These are phyloP conservation scores for Channa maculata DNA, from an alignment of 2,113 vertebrate genomes.

Conservation along the genomic window DNA sequence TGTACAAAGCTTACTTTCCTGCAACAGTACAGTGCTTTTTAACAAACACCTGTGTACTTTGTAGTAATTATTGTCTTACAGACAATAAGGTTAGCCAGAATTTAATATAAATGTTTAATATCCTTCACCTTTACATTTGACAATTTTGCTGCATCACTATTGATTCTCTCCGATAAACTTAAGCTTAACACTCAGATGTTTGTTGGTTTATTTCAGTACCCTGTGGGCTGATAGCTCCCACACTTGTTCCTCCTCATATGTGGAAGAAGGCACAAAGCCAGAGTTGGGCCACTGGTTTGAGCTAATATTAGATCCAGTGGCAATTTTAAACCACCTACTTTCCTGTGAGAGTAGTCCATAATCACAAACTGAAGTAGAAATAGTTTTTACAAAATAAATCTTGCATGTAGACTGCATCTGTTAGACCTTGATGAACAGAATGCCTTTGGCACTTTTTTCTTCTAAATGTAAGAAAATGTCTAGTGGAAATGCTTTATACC, in stretches of 20 bases:
- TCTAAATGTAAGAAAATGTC: conserved; percentile 5
- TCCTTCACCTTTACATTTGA: background rate
- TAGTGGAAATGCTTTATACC: background rate
- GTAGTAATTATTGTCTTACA: background rate
- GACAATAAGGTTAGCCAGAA: conserved; percentile 2
- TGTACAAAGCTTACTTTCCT: background rate
- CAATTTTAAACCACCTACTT: conserved; percentile 50
- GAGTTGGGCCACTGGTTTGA: conserved; percentile 59
- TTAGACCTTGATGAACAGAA: background rate
- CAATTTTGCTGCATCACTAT: background rate
- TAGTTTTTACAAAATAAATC: background rate
- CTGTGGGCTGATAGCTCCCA: conserved; percentile 68
- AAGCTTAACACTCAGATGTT: conserved; percentile 36
- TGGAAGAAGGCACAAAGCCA: conserved; percentile 62
- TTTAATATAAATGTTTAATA: conserved; percentile 4
- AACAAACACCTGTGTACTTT: background rate
- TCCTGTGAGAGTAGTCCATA: conserved; percentile 31
- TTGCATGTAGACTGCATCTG: background rate
- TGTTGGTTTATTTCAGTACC: conserved; percentile 58
- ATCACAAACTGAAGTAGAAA: background rate
- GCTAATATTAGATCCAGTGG: conserved; percentile 69
- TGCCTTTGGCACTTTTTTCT: background rate
- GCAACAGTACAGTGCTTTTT: background rate
- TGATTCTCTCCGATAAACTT: conserved; percentile 24
- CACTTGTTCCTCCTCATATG: conserved; percentile 65